Base-by-base conservation (phyloP, 2,113 vertebrate species). In the Pleuronectes platessa region DNA sequence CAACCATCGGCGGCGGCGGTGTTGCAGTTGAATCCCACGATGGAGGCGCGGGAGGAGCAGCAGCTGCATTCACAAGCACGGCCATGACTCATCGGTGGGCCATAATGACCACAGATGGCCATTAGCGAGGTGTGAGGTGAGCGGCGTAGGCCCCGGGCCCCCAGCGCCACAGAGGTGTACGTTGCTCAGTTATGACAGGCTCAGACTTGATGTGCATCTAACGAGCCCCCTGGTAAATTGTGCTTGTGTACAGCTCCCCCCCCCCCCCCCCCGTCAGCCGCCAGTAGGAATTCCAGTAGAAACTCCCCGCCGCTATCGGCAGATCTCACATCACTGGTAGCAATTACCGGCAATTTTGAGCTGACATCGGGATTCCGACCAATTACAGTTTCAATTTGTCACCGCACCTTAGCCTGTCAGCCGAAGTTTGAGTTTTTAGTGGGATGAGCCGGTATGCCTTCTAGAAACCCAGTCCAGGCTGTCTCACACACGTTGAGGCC, bases 91-190 rank as follows among this genome's bases (percentile, higher is more conserved):
- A 93, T 78, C 58, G 83, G 82, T 81, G 89, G 85, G 82, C 79
- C 66, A 60, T 92, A 92, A 93, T 91, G 90, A 93, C 90, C 88
- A 67, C 88, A 89, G 83, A 90, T 85, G 91, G 81, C 87, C 89
- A 90, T 92, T 92, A 92, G 85, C 21, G 58, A 91, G 90, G 88
- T 88, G 84, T 79, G 86, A 84, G 86, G 87, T 83, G 90, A 92
- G 61, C 84, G 55, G 75, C 58, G 69, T 73, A 77, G 73, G 89
- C 87, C 80, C 79, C 23, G 21, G 68, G 80, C 83, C 83, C 73
- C 72, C 23, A 5, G 74, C 54, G 56, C 78, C 71, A 64, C 66
- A 62, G 85, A 90, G 83, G 81, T 87, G 82, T 69, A 83, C 86
- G 61, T 68, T 61, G 68, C 83, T 74, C 61, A 60, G 78, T 82